A percentile compares a stretch with the other conserved stretches of the same genome.
Conservation (phyloP, 2,888 invertebrate species). For the Timema cristinae region DNA sequence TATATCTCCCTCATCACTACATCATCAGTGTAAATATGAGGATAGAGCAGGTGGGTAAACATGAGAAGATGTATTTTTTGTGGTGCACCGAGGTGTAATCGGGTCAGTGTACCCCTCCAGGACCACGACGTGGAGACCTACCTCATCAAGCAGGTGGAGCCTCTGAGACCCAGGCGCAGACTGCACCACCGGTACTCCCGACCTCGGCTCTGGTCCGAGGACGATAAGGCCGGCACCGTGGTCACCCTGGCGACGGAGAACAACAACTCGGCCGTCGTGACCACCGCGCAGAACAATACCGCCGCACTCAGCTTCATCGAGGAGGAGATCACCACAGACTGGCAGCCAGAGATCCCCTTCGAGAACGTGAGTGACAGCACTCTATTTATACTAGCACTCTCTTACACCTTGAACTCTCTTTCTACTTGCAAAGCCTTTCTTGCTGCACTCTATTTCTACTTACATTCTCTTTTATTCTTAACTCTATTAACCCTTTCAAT, state of each 20-base stretch:
- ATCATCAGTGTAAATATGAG: too few species aligned
- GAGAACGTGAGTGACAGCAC: constrained; percentile 64
- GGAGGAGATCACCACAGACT: constrained; percentile 75
- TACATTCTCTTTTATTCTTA: too few species aligned
- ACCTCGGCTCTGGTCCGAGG: constrained; percentile 44
- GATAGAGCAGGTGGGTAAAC: too few species aligned
- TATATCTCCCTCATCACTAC: too few species aligned
- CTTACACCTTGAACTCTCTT: too few species aligned
- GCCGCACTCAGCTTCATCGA: constrained; percentile 58
- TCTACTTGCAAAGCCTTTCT: too few species aligned
- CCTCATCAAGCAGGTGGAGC: constrained; percentile 79
- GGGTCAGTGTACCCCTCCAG: constrained; percentile 30
- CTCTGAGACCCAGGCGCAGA: constrained; percentile 48
- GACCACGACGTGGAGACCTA: constrained; percentile 85
- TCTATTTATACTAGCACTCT: neutral
- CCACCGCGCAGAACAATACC: constrained; percentile 35
- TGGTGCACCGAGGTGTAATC: too few species aligned
- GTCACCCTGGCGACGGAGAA: constrained; percentile 36
- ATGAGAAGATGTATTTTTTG: too few species aligned
- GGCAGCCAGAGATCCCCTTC: constrained; percentile 91
- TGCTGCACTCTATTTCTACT: too few species aligned
- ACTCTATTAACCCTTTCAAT: too few species aligned
- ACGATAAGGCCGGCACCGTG: constrained; percentile 39
- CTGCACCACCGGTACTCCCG: constrained; percentile 35
- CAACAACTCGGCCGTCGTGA: constrained; percentile 36